These are phyloP conservation scores for Lerema accius DNA, from an alignment of 1,140 invertebrate genomes.

Conservation along the genomic window DNA sequence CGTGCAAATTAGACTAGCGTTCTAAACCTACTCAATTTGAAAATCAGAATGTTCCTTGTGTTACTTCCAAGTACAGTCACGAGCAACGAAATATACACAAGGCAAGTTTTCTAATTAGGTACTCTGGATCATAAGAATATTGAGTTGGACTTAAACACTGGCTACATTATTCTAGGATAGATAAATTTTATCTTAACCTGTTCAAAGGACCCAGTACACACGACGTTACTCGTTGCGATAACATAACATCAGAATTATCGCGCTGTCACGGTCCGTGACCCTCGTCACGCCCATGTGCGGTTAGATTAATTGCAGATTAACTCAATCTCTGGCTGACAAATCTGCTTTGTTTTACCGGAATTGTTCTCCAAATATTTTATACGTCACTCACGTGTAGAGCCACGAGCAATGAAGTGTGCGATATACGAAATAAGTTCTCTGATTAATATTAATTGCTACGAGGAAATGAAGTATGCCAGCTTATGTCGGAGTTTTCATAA, in stretches of 20 bases:
- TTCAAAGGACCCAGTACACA: neutral
- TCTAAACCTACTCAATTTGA: neutral
- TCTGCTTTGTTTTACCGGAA: conserved; percentile 49
- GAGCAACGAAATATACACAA: too few species aligned
- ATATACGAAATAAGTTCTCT: too few species aligned
- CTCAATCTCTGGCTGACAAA: conserved; percentile 50
- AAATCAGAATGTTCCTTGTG: too few species aligned
- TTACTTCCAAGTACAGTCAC: too few species aligned
- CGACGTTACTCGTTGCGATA: conserved; percentile 31
- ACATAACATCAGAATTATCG: conserved; percentile 59
- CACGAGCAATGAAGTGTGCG: too few species aligned
- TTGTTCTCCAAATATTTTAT: conserved; percentile 51
- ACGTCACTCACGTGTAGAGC: conserved; percentile 10
- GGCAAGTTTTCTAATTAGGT: too few species aligned
- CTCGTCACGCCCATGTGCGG: conserved; percentile 56
- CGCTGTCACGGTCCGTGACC: conserved; percentile 49
- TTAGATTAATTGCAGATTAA: conserved; percentile 58
- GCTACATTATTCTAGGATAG: too few species aligned
- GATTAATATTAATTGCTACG: too few species aligned
- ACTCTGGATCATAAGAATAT: too few species aligned
- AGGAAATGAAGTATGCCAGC: too few species aligned
- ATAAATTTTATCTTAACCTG: neutral
- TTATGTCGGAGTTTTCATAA: too few species aligned
- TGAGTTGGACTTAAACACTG: too few species aligned
- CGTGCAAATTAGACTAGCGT: neutral